Base-by-base conservation (phyloP, 2,888 invertebrate genomes). In the Lasioglossum pauxillum region DNA sequence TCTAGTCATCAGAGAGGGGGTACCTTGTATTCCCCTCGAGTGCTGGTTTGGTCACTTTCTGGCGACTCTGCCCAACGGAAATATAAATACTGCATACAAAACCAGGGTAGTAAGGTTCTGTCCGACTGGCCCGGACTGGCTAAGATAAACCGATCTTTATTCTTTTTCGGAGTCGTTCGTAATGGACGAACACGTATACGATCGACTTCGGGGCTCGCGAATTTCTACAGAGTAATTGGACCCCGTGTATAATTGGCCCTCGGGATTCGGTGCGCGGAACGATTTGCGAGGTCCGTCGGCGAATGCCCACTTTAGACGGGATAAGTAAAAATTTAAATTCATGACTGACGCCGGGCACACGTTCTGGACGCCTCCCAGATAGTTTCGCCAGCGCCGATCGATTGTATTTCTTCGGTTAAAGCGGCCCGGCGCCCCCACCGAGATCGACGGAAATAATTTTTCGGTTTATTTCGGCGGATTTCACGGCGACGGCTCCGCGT, bases 151-250 rank as follows among this genome's bases (percentile, higher is more conserved):
- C 35, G 35, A 35, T 5, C 35, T 35, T 35, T 78, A 84, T 73
- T 76, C 4, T 84, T 31, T 73, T 46, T 38, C 57, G 23, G 57
- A 1, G 8, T 14, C 78, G 72, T 75, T 75, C 75, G 72, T 75
- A 78, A 84, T 67, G 84, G 75, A 80, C 84, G 78, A 69, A 75
- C 49, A 31, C 75, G 23, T 86, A 12, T n/a, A 57, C 57, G 10
- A n/a, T 57, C 57, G 23, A 57, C 10, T 57, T n/a, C n/a, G 57
- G 53, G 85, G 69, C 16, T 53, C 76, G 60, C 69, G 46, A 41
- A 35, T 60, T 46, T 57, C 71, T n/a, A n/a, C 57, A 57, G 74
- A 84, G 80, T 80, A 85, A 85, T 85, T 84, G 74, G 84, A 80
- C n/a, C n/a, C 57, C 75, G 75, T 57, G 80, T 84, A 60, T 80